These are phyloP conservation scores for Rugalucina vietnamica DNA, from an alignment of 2,888 invertebrate species.

Conservation along the genomic window DNA sequence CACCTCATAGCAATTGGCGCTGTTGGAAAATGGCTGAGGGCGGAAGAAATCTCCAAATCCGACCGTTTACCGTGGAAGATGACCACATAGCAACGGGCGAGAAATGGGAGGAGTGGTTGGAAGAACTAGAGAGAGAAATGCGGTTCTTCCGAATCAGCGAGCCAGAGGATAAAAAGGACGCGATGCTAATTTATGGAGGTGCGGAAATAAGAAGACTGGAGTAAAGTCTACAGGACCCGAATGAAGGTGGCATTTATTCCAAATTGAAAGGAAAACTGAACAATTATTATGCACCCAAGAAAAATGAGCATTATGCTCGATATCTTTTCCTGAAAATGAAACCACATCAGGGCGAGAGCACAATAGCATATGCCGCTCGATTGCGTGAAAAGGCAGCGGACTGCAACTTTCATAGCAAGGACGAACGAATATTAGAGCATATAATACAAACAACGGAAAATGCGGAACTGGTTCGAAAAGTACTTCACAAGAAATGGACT, in stretches of 20 bases:
- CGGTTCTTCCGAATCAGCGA: conserved; percentile 16
- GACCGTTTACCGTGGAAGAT: not conserved
- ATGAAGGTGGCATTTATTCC: not conserved
- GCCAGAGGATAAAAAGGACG: conserved; percentile 19
- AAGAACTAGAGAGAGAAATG: conserved; percentile 7
- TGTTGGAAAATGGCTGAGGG: not conserved
- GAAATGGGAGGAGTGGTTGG: not conserved
- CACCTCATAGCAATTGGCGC: not conserved
- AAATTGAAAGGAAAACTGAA: not conserved
- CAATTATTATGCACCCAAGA: not conserved
- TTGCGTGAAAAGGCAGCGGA: not conserved
- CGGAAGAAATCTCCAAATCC: not conserved
- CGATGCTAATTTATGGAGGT: conserved; percentile 17
- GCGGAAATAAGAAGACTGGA: conserved; percentile 6
- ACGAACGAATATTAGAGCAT: conserved; percentile 3
- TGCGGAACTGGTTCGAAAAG: not conserved
- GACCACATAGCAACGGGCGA: not conserved
- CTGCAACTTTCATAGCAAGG: not conserved
- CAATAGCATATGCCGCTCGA: not conserved
- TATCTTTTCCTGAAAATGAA: not conserved
- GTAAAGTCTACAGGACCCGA: not conserved
- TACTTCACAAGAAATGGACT: not conserved
- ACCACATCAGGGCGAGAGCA: not conserved
- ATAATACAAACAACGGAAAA: conserved; percentile 11
- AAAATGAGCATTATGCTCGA: not conserved